phyloP scores from a whole-genome alignment of 1,140 invertebrate genomes.

The Mercenaria mercenaria region DNA sequence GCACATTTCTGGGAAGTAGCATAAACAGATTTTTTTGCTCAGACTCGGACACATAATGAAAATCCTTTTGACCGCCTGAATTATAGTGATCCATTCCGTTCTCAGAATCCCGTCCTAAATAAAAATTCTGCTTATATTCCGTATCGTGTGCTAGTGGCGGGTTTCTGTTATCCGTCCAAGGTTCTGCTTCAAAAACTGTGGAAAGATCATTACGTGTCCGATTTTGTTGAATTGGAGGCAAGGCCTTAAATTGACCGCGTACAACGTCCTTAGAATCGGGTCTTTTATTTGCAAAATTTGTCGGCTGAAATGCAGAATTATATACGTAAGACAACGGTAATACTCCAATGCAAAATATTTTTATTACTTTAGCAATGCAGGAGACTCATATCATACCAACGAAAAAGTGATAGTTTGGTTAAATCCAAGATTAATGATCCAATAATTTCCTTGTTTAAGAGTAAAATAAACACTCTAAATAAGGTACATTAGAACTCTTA shows the following conservation, averaged over 20 bases:
- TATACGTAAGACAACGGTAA: neutral
- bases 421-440: neutral
- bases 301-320: constrained; percentile 45
- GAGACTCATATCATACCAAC: neutral
- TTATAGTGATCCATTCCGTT: constrained; percentile 5
- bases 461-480: neutral
- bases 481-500: neutral
- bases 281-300: constrained; percentile 18
- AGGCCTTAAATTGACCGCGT: constrained; percentile 40
- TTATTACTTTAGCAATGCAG: too few species aligned
- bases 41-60: constrained; percentile 4
- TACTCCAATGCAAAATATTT: too few species aligned
- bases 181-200: constrained; percentile 67
- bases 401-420: neutral
- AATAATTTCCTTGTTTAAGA: neutral
- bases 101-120: neutral
- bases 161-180: constrained; percentile 56
- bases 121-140: constrained; percentile 55
- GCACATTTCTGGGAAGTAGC: constrained; percentile 48
- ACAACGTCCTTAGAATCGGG: constrained; percentile 64
- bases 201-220: constrained; percentile 67
- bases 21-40: constrained; percentile 30
- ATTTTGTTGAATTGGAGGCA: constrained; percentile 63
- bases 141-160: constrained; percentile 55
- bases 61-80: neutral